These are phyloP conservation scores for Cydia amplana DNA, from an alignment of 1,140 invertebrate genomes.

Conservation along the genomic window DNA sequence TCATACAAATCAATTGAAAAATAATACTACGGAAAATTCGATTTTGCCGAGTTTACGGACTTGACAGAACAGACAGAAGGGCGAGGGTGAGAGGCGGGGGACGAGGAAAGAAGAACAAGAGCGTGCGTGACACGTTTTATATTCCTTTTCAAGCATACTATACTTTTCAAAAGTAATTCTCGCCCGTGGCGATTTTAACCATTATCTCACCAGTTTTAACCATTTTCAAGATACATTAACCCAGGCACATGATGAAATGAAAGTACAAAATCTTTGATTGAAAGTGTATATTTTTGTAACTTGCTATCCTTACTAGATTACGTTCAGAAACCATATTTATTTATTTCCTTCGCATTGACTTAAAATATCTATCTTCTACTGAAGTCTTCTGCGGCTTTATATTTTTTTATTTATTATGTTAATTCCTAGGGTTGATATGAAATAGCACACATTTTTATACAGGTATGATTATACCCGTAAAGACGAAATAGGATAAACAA, in stretches of 20 bases:
- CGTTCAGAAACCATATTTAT: background rate
- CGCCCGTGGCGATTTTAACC: background rate
- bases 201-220: background rate
- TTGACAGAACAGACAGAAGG: constrained; percentile 42
- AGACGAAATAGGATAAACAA: too few species aligned
- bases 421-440: too few species aligned
- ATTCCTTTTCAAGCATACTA: constrained; percentile 17
- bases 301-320: background rate
- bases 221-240: too few species aligned
- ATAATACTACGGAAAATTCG: constrained; percentile 39
- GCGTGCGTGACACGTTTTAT: constrained; percentile 39
- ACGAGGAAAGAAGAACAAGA: constrained; percentile 38
- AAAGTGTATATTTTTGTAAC: background rate
- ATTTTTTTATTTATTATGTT: too few species aligned
- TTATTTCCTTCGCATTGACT: background rate
- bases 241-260: too few species aligned
- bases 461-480: too few species aligned
- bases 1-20: constrained; percentile 44
- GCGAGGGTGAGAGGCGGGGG: background rate
- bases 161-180: too few species aligned
- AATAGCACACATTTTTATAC: too few species aligned
- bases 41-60: constrained; percentile 47
- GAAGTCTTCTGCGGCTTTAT: too few species aligned
- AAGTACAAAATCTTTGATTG: background rate
- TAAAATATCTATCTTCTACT: too few species aligned